Conservation (phyloP, 35 echinoderm and acorn worm genomes). For the Strongylocentrotus purpuratus region DNA sequence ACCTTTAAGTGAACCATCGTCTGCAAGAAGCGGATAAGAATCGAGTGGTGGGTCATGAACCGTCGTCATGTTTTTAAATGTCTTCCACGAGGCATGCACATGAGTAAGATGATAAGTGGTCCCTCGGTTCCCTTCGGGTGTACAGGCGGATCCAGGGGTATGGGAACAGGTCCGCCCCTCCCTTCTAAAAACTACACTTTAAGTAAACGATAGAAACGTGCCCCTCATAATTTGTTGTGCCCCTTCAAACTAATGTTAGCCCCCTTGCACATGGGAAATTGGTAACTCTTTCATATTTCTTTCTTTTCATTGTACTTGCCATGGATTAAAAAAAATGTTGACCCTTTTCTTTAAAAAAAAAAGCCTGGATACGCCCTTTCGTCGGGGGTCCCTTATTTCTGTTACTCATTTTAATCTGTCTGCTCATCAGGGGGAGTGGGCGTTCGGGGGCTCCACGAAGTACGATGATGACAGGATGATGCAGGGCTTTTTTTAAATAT, state of each 20-base stretch:
- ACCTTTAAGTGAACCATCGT: background rate
- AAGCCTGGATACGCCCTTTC: too few relatives aligned
- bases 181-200: too few relatives aligned
- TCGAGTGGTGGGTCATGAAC: background rate
- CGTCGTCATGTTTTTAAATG: background rate
- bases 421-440: background rate
- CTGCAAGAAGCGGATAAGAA: background rate
- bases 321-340: too few relatives aligned
- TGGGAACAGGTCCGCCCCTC: too few relatives aligned
- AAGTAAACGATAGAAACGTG: too few relatives aligned
- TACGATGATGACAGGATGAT: background rate
- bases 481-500: background rate
- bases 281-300: too few relatives aligned
- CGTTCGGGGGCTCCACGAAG: background rate
- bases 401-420: background rate
- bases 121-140: background rate
- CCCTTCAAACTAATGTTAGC: too few relatives aligned
- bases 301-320: too few relatives aligned
- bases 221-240: too few relatives aligned
- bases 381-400: background rate
- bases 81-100: background rate
- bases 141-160: too few relatives aligned
- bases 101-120: background rate
- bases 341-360: too few relatives aligned
- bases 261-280: too few relatives aligned